Percentiles rank a stretch among this genome's conserved stretches.
Evolutionary conservation across 2,888 invertebrate species (phyloP).

Genomic region (Drosophila picticornis): DNA sequence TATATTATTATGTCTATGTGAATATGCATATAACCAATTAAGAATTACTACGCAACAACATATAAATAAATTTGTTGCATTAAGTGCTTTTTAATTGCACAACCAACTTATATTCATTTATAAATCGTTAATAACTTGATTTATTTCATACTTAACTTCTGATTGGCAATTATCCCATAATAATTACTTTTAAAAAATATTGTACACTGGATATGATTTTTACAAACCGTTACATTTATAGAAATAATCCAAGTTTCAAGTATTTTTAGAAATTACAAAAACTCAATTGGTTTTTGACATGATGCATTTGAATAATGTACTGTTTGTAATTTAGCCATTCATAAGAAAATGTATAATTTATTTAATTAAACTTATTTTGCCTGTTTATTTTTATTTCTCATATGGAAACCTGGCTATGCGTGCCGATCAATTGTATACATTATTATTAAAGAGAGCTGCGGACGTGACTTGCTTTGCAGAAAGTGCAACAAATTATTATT

Average conservation of each 20-base stretch:
- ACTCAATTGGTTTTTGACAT: background rate
- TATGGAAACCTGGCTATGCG: background rate
- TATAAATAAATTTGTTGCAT: background rate
- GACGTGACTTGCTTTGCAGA: slow-evolving; percentile 3
- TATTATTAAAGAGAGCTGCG: background rate
- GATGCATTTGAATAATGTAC: background rate
- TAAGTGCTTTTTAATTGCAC: background rate
- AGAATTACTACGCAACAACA: background rate
- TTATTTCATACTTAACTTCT: background rate
- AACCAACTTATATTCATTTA: background rate
- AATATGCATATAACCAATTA: background rate
- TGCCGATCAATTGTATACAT: slow-evolving; percentile 3
- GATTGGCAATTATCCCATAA: background rate
- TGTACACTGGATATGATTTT: background rate
- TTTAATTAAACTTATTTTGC: background rate
- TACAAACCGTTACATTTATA: background rate
- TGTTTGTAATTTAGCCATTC: background rate
- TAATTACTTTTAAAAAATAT: background rate
- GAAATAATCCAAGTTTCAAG: background rate
- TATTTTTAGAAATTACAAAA: background rate
- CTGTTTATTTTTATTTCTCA: background rate
- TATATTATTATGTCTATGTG: background rate
- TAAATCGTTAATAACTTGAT: background rate
- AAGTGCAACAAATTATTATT: background rate
- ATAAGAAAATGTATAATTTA: background rate